Percentiles rank a stretch among this genome's conserved stretches.
Conservation (phyloP, 1,140 invertebrate species). For the Euura saliciscinereae region DNA sequence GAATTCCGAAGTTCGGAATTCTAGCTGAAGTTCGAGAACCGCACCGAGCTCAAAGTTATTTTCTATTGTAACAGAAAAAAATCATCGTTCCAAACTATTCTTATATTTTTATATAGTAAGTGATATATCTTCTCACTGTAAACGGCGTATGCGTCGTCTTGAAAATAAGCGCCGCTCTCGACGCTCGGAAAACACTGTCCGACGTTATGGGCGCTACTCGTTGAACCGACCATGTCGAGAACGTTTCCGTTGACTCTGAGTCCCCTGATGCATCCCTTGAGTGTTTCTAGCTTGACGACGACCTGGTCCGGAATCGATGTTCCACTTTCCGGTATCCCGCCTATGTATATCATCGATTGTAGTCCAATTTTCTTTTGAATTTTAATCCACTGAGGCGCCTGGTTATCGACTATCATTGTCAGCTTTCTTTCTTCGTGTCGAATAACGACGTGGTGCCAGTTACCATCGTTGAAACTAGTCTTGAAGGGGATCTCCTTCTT, state of each 20-base stretch:
- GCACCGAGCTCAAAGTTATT: constrained; percentile 73
- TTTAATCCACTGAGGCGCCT: constrained; percentile 67
- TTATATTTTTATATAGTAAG: constrained; percentile 16
- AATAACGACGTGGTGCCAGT: constrained; percentile 80
- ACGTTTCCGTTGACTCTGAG: constrained; percentile 76
- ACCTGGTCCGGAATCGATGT: constrained; percentile 60
- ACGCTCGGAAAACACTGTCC: constrained; percentile 87
- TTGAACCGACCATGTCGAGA: constrained; percentile 77
- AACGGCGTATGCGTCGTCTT: constrained; percentile 80
- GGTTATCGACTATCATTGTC: constrained; percentile 71
- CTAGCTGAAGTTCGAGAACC: constrained; percentile 75
- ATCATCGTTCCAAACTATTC: constrained; percentile 11
- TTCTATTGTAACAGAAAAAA: constrained; percentile 55
- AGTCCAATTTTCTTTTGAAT: constrained; percentile 72
- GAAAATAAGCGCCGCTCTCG: constrained; percentile 86
- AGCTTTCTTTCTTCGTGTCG: constrained; percentile 68
- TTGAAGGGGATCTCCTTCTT: constrained; percentile 68
- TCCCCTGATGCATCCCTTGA: constrained; percentile 83
- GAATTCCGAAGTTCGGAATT: constrained; percentile 84
- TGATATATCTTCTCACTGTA: constrained; percentile 68
- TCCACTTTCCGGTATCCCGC: constrained; percentile 72
- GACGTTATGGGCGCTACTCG: constrained; percentile 71
- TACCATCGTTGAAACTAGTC: constrained; percentile 76
- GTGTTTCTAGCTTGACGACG: constrained; percentile 72
- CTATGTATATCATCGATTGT: constrained; percentile 77